Percentiles rank a stretch among this genome's conserved stretches.
Conservation (phyloP, 2,113 vertebrate species). For the Rhodinocichla rosea region DNA sequence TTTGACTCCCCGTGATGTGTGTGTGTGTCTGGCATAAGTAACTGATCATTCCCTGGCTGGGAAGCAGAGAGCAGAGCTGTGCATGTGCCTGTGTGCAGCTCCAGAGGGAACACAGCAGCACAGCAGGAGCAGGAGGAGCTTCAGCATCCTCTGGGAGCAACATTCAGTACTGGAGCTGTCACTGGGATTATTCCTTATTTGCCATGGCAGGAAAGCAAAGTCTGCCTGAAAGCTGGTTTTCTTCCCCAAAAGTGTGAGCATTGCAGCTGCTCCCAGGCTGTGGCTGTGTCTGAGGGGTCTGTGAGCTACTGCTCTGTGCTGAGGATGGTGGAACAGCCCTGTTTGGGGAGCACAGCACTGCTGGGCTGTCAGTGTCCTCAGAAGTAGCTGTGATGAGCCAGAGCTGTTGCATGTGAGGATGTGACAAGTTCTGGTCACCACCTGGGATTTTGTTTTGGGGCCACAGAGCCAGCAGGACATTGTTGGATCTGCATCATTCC, state of each 20-base stretch:
- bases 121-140: background rate
- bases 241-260: background rate
- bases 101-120: background rate
- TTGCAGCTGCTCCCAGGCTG: background rate
- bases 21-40: background rate
- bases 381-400: background rate
- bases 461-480: background rate
- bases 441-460: background rate
- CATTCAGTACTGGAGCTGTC: background rate
- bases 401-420: background rate
- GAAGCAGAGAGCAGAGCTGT: background rate
- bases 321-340: background rate
- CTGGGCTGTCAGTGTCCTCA: background rate
- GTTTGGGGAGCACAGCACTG: background rate
- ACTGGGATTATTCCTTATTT: background rate
- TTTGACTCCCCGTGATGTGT: background rate
- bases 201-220: background rate
- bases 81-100: background rate
- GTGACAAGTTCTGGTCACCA: background rate
- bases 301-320: background rate
- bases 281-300: background rate
- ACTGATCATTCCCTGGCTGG: background rate
- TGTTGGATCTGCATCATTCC: background rate
- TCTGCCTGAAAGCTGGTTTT: fast-evolving
- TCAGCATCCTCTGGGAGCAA: background rate